phyloP scores from a whole-genome alignment of 2,888 invertebrate species.

The Podabrus alpinus region DNA sequence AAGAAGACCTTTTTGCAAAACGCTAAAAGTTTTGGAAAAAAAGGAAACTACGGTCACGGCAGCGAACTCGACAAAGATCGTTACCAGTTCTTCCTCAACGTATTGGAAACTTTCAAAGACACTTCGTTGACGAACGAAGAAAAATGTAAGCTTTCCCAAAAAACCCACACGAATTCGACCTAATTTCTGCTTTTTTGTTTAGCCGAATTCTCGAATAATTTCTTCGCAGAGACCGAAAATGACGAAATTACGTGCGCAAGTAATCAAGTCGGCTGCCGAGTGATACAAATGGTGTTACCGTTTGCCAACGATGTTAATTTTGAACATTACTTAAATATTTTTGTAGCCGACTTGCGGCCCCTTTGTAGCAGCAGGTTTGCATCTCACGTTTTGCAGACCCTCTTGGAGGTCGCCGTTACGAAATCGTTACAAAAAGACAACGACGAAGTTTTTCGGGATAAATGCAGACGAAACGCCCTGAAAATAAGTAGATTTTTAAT shows the following conservation, averaged over 20 bases:
- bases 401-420: conserved; percentile 62
- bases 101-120: conserved; percentile 71
- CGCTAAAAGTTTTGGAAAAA: conserved; percentile 76
- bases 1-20: conserved; percentile 70
- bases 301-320: conserved; percentile 67
- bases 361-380: conserved; percentile 77
- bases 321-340: conserved; percentile 64
- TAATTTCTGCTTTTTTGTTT: conserved; percentile 41
- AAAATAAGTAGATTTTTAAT: conserved; percentile 76
- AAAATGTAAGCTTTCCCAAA: conserved; percentile 60
- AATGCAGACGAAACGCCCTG: conserved; percentile 67
- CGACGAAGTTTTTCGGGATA: conserved; percentile 46
- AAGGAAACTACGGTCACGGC: conserved; percentile 73
- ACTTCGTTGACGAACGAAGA: conserved; percentile 73
- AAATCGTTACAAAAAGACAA: conserved; percentile 54
- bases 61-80: conserved; percentile 72
- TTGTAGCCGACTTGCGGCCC: conserved; percentile 69
- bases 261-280: conserved; percentile 81
- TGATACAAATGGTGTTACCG: conserved; percentile 75
- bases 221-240: conserved; percentile 70
- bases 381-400: conserved; percentile 77
- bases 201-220: conserved; percentile 74
- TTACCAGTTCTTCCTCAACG: conserved; percentile 77
- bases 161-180: neutral
- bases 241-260: conserved; percentile 74